Base-by-base conservation (phyloP, 2,113 vertebrate species). In the Phocoena phocoena region DNA sequence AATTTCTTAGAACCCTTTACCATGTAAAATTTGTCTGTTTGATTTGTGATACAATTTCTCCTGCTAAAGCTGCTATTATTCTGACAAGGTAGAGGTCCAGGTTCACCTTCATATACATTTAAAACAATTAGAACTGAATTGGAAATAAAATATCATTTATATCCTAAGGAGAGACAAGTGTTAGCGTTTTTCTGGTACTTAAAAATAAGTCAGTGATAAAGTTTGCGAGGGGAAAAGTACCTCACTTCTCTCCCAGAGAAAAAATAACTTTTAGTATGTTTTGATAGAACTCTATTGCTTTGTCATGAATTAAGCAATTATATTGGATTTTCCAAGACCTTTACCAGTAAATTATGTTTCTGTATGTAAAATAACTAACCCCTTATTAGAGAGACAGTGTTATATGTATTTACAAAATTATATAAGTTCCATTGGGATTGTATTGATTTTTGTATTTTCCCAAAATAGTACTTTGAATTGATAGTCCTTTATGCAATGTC, bases 61-160 rank as follows among this genome's bases (percentile, higher is more conserved):
- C 97, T 98, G 97, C 98, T 98, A 98, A 99, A 98, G 99, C 98
- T 99, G 99, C 99, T 99, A 98, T 98, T 98, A 97, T 97, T 98
- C 98, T 98, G 98, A 98, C 98, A 98, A 97, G 50, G 97, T 98
- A 98, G 68, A 98, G 98, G 98, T 98, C 98, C 98, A 98, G 92
- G 98, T 98, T 96, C 90, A 97, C 95, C 95, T 98, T 97, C 88
- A 84, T 70, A 41, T 60, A 97, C 90, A 96, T 96, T 92, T 50
- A 96, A 98, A 98, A 96, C 96, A 96, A 98, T 97, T 88, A 96
- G 98, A 97, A 98, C 91, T 97, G 93, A 97, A 95, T 96, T 98
- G 97, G 95, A 94, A 58, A 92, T 95, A 88, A 95, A 97, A 84
- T 97, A 87, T 94, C 62, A 0, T 96, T 97, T 93, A 92, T 0